phyloP scores from a whole-genome alignment of 1,140 invertebrate species.

The Meloidogyne hapla region DNA sequence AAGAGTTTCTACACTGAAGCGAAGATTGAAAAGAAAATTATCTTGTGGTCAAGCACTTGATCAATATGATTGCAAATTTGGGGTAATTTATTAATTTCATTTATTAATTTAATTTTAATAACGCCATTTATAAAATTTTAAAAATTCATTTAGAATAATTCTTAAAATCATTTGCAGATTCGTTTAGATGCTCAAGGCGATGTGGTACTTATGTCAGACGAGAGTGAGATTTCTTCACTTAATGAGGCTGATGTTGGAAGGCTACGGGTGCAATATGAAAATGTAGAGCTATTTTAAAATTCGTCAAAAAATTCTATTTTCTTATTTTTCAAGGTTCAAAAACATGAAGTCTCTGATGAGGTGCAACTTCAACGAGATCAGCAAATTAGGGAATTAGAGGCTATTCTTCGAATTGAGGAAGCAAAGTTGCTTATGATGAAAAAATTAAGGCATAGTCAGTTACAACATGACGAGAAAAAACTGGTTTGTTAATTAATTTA shows the following conservation, averaged over 20 bases:
- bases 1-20: slow-evolving; percentile 20
- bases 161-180: slow-evolving; percentile 29
- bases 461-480: slow-evolving; percentile 28
- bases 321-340: slow-evolving; percentile 39
- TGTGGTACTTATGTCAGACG: slow-evolving; percentile 57
- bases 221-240: slow-evolving; percentile 60
- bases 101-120: no score
- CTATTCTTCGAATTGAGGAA: slow-evolving; percentile 49
- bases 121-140: no score
- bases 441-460: slow-evolving; percentile 48
- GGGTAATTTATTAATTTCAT: slow-evolving; percentile 17
- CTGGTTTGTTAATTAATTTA: background rate
- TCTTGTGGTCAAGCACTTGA: slow-evolving; percentile 39
- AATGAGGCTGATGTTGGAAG: slow-evolving; percentile 48
- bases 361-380: slow-evolving; percentile 42
- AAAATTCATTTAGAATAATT: background rate
- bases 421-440: slow-evolving; percentile 55
- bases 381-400: slow-evolving; percentile 51
- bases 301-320: background rate
- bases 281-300: background rate
- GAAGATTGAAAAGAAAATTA: slow-evolving; percentile 50
- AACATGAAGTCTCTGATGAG: slow-evolving; percentile 39
- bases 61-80: slow-evolving; percentile 58
- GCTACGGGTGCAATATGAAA: slow-evolving; percentile 43
- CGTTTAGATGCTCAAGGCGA: slow-evolving; percentile 51